These are phyloP conservation scores for Cyrtodaria siliqua DNA, from an alignment of 2,888 invertebrate species.

Conservation along the genomic window DNA sequence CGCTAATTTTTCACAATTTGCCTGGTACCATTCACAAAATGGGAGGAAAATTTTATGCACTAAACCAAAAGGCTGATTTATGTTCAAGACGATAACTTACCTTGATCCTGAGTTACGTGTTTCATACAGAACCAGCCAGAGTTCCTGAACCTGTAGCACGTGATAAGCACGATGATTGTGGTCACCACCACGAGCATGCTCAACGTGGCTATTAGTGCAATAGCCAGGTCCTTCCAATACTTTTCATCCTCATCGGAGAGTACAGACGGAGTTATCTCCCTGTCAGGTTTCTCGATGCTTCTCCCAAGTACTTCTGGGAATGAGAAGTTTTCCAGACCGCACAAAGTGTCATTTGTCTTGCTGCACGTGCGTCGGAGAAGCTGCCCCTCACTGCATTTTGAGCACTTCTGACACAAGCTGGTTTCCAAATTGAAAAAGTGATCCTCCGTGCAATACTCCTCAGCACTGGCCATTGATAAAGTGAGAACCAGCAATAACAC, in stretches of 20 bases:
- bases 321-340: conserved; percentile 27
- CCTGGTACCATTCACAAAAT: too few species aligned
- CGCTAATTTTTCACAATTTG: too few species aligned
- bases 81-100: too few species aligned
- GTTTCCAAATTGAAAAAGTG: conserved; percentile 36
- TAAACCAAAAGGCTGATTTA: too few species aligned
- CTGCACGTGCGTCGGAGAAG: conserved; percentile 31
- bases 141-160: conserved; percentile 68
- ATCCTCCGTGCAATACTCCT: conserved; percentile 21
- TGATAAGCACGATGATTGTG: conserved; percentile 69
- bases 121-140: conserved; percentile 56
- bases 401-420: conserved; percentile 39
- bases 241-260: conserved; percentile 66
- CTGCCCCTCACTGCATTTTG: conserved; percentile 22
- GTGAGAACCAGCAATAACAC: too few species aligned
- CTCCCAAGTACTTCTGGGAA: neutral
- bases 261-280: conserved; percentile 17
- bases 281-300: neutral
- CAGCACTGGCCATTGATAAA: neutral
- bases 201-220: conserved; percentile 76
- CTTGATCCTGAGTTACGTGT: conserved; percentile 41
- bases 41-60: too few species aligned
- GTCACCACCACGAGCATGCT: conserved; percentile 74
- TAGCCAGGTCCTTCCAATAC: conserved; percentile 77
- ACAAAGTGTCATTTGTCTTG: conserved; percentile 37